A percentile compares a stretch with the other conserved stretches of the same genome.
phyloP scores from a whole-genome alignment of 2,797 vertebrate genomes.

The Atherinosoma microstoma region DNA sequence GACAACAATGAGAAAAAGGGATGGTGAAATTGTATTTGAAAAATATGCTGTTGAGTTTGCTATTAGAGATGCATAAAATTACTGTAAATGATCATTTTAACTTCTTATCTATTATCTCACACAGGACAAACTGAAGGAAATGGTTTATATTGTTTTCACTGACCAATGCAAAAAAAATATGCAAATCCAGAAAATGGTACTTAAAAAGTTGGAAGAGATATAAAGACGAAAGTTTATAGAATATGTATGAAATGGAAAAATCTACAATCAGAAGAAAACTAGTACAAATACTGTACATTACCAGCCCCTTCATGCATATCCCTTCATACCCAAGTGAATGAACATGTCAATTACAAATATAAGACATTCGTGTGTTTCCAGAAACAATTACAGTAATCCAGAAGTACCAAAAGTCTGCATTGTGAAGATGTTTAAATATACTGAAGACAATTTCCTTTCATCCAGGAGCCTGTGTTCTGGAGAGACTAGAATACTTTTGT shows the following conservation, averaged over 20 bases:
- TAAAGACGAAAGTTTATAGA: neutral
- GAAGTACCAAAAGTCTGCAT: too few relatives aligned
- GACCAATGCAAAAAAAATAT: neutral
- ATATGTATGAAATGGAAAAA: neutral
- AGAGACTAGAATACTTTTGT: too few relatives aligned
- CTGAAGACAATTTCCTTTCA: too few relatives aligned
- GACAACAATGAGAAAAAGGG: conserved; percentile 7
- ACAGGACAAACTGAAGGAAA: neutral
- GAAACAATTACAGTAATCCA: too few relatives aligned
- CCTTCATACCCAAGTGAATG: too few relatives aligned
- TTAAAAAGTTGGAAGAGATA: neutral
- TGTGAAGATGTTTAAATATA: too few relatives aligned
- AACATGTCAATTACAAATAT: too few relatives aligned
- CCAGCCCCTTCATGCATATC: too few relatives aligned
- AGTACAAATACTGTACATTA: too few relatives aligned
- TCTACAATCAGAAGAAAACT: too few relatives aligned
- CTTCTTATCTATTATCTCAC: neutral
- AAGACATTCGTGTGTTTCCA: too few relatives aligned
- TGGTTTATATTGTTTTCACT: neutral
- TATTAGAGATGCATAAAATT: neutral
- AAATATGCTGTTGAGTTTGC: conserved; percentile 35
- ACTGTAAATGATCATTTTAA: neutral
- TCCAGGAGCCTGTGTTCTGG: too few relatives aligned
- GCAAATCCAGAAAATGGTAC: neutral
- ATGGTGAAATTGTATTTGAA: conserved; percentile 49